Evolutionary conservation across 2,113 vertebrate species (phyloP).

Genomic region (Burhinus bistriatus): DNA sequence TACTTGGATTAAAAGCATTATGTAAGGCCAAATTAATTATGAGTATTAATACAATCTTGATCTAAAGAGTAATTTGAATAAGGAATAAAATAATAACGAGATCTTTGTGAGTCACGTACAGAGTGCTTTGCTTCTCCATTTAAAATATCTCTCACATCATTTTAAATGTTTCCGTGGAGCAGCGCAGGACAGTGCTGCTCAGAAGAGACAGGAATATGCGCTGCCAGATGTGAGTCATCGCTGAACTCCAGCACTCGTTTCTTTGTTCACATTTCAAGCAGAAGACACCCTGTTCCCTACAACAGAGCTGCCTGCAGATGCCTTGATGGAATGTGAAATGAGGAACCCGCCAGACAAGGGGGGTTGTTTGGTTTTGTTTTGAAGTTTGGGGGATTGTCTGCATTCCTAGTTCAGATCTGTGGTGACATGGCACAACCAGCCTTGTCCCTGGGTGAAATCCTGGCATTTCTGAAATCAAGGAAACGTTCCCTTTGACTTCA

Average conservation of each 20-base stretch:
- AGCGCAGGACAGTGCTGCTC: not conserved
- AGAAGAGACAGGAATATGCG: not conserved
- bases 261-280: not conserved
- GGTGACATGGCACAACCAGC: not conserved
- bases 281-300: not conserved
- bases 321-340: not conserved
- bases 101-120: not conserved
- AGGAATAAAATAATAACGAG: not conserved
- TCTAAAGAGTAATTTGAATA: conserved; percentile 25
- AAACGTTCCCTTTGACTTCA: not conserved
- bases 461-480: not conserved
- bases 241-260: not conserved
- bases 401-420: not conserved
- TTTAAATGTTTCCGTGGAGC: not conserved
- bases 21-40: conserved; percentile 21
- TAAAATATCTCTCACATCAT: not conserved
- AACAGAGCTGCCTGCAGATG: not conserved
- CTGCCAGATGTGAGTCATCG: not conserved
- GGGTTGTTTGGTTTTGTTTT: not conserved
- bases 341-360: not conserved
- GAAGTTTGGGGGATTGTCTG: not conserved
- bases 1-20: conserved; percentile 16
- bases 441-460: not conserved
- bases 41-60: conserved; percentile 24
- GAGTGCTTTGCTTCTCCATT: not conserved